A percentile compares a stretch with the other conserved stretches of the same genome.
phyloP scores from a whole-genome alignment of 1,140 invertebrate genomes.

The Pachypeltis micranthus region DNA sequence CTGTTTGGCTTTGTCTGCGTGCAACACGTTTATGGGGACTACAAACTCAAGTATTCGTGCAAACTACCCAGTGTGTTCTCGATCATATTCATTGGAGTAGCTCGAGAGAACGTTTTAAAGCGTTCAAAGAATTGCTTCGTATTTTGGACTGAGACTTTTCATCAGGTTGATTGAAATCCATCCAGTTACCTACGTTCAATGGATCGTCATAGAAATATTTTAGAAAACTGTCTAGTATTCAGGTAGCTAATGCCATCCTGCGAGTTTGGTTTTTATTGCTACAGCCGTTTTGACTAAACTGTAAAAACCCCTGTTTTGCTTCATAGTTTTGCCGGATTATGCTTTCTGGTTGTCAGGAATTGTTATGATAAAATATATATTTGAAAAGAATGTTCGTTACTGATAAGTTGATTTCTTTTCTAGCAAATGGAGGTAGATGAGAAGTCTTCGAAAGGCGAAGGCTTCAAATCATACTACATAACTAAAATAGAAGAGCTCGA shows the following conservation, averaged over 20 bases:
- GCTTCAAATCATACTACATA: conserved; percentile 87
- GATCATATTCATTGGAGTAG: no score
- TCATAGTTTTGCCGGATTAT: background rate
- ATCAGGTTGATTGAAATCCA: no score
- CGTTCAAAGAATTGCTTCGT: no score
- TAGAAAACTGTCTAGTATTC: no score
- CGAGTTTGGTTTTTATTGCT: background rate
- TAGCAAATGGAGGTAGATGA: conserved; percentile 80
- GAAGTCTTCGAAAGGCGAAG: conserved; percentile 57
- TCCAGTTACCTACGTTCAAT: no score
- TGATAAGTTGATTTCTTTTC: conserved; percentile 20
- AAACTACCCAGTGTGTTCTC: no score
- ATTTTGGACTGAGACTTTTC: no score
- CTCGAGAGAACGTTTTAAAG: no score
- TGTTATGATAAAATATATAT: background rate
- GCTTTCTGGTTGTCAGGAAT: background rate
- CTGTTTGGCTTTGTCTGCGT: no score
- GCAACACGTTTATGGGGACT: no score
- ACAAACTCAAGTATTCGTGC: no score
- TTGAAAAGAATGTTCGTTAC: background rate
- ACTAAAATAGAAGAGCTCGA: conserved; percentile 96
- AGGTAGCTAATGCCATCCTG: background rate
- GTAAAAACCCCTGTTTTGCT: background rate
- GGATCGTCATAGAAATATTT: no score
- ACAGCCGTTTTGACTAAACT: background rate